phyloP scores from a whole-genome alignment of 2,888 invertebrate genomes.

The Latrodectus hesperus region DNA sequence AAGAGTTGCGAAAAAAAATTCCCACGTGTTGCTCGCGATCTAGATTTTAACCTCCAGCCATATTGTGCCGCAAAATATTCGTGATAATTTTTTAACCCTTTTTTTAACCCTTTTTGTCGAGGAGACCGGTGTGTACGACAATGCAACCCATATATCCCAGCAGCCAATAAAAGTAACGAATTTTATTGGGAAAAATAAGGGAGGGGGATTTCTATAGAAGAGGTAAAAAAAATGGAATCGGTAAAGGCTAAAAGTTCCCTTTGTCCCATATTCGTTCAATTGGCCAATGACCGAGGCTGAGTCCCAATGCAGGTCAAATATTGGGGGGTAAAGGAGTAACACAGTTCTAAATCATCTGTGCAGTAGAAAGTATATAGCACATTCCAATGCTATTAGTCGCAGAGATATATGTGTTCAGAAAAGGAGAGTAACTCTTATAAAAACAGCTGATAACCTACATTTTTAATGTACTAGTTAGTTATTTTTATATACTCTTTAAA shows the following conservation, averaged over 20 bases:
- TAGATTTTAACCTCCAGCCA: constrained; percentile 31
- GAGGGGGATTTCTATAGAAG: not conserved
- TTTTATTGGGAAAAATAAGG: constrained; percentile 3
- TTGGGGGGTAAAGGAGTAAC: constrained; percentile 20
- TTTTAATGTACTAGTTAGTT: no score
- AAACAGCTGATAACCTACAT: not conserved
- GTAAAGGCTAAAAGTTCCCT: constrained; percentile 28
- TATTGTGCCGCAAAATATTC: constrained; percentile 45
- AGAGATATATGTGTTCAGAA: not conserved
- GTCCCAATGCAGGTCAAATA: constrained; percentile 61
- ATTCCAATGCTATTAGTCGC: constrained; percentile 34
- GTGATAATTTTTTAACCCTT: constrained; percentile 24
- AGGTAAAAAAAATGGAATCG: constrained; percentile 31
- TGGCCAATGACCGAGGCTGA: constrained; percentile 57
- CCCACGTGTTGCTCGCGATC: constrained; percentile 62
- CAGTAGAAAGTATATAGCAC: constrained; percentile 36
- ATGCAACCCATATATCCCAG: constrained; percentile 45
- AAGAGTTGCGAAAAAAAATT: constrained; percentile 23
- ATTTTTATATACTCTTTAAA: no score
- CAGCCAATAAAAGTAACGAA: constrained; percentile 51
- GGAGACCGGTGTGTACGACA: constrained; percentile 44
- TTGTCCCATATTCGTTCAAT: constrained; percentile 52
- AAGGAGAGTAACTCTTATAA: not conserved
- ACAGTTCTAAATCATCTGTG: constrained; percentile 7
- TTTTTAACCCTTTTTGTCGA: constrained; percentile 32